Evolutionary conservation across 1,140 invertebrate genomes (phyloP), one percentile per base, ranked within the genome.

Genomic region (Drosophila bipectinata): DNA sequence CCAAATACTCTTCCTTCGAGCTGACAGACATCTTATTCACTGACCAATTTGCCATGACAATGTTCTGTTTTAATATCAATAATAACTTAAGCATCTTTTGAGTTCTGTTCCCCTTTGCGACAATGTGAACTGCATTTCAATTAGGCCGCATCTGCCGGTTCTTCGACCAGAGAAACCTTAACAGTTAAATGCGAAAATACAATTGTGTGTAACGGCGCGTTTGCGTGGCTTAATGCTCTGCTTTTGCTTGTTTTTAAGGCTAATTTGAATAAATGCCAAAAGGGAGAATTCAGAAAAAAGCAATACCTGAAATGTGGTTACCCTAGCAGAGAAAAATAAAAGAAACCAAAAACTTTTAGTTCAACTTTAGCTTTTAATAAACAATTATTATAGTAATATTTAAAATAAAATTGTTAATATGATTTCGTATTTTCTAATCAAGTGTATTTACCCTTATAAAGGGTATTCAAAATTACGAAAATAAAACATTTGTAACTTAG

Each of bases 31-130:
- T 6, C 26, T 28, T 55, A 68, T 76, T 51, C 34, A 37, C 53
- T 74, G 57, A 41, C 61, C 79, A 71, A 72, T 62, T 74, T 39
- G 47, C 58, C 48, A 58, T 62, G 41, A 48, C 49, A 47, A 62
- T 59, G 53, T 63, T 75, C 56, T 51, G 47, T 37, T 73, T 73
- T 48, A 72, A 75, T 71, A 63, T 77, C 68, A 81, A 87, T 85
- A 87, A 85, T 87, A 85, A 81, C 64, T 78, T 76, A 76, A 76
- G 72, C 55, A 75, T 73, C 72, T 74, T 74, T 64, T 28, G 37
- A 52, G 39, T 73, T 64, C 45, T 53, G 61, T 44, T 66, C 49
- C 61, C 47, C 54, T 67, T 77, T 41, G 61, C 18, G 18, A 21
- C 28, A 52, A 57, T 52, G 58, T 52, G 28, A 44, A 7, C 45